Percentiles rank a stretch among this genome's conserved stretches.
Evolutionary conservation across 1,140 invertebrate species (phyloP).

Genomic region (Lerema accius): DNA sequence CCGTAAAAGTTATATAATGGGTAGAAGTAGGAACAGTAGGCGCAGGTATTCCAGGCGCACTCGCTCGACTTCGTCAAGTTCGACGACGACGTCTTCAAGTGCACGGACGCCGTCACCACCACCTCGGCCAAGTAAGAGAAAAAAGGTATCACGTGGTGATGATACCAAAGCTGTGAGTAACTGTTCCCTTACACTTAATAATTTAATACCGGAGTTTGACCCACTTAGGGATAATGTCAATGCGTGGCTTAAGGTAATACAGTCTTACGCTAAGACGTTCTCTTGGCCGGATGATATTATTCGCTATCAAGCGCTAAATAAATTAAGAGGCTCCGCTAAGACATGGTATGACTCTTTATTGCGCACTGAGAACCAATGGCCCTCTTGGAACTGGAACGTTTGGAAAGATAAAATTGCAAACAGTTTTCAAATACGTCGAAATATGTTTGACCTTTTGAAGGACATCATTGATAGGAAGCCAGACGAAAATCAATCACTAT

Average conservation of each 20-base stretch:
- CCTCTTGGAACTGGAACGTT: too few relatives aligned
- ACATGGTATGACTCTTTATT: background rate
- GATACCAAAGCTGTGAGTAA: constrained; percentile 1
- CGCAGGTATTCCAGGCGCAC: background rate
- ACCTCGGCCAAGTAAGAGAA: background rate
- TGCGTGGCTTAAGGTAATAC: constrained; percentile 3
- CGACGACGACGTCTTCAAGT: background rate
- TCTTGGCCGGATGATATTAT: constrained; percentile 4
- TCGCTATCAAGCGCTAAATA: background rate
- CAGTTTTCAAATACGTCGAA: constrained; percentile 5
- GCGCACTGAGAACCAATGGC: too few relatives aligned
- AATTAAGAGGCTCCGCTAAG: background rate
- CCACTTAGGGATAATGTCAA: constrained; percentile 1
- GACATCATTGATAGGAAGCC: constrained; percentile 32
- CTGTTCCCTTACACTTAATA: constrained; percentile 10
- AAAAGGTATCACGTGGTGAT: constrained; percentile 1
- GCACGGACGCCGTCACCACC: constrained; percentile 1
- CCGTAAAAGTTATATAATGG: too few relatives aligned
- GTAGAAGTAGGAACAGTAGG: too few relatives aligned
- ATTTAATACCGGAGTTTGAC: constrained; percentile 14
- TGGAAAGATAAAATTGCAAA: too few relatives aligned
- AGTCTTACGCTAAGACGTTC: constrained; percentile 5
- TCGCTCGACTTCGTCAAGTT: background rate
- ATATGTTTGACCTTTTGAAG: constrained; percentile 35
- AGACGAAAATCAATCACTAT: constrained; percentile 29